Percentiles rank a stretch among this genome's conserved stretches.
These are phyloP conservation scores for Cecidostiba fungosa DNA, from an alignment of 2,888 invertebrate genomes.

Conservation along the genomic window DNA sequence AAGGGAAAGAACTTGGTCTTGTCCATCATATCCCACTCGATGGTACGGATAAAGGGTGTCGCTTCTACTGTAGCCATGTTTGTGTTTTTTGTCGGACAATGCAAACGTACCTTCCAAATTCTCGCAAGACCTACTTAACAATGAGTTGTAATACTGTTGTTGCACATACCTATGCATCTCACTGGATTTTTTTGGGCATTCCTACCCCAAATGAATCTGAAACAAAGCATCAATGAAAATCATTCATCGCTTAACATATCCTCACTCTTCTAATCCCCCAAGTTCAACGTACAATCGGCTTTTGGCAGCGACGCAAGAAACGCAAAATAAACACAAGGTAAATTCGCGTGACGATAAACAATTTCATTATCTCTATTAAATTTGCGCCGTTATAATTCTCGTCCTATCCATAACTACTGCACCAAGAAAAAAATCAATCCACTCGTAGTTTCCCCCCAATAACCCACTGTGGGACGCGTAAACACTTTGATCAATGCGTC, in stretches of 20 bases:
- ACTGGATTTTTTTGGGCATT: slow-evolving; percentile 72
- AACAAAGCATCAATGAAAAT: slow-evolving; percentile 19
- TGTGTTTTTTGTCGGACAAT: slow-evolving; percentile 31
- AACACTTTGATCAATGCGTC: slow-evolving; percentile 1
- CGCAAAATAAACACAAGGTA: background rate
- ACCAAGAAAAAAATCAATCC: background rate
- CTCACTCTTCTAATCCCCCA: background rate
- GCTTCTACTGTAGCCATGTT: slow-evolving; percentile 82
- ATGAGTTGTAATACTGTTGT: slow-evolving; percentile 57
- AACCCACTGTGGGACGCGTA: background rate
- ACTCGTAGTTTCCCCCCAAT: background rate
- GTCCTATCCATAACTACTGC: background rate
- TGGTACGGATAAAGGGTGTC: slow-evolving; percentile 88
- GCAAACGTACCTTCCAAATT: slow-evolving; percentile 51
- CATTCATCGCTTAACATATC: background rate
- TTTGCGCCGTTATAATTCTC: background rate
- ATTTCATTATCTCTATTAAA: slow-evolving; percentile 1
- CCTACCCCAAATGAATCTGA: slow-evolving; percentile 65
- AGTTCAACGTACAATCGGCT: background rate
- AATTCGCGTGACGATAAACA: slow-evolving; percentile 13
- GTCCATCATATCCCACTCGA: slow-evolving; percentile 99
- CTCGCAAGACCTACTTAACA: slow-evolving; percentile 55
- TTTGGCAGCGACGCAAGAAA: background rate
- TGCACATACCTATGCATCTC: slow-evolving; percentile 76
- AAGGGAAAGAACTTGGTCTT: slow-evolving; percentile 96